A percentile compares a stretch with the other conserved stretches of the same genome.
These are phyloP conservation scores for Apis mellifera DNA, from an alignment of 1,140 invertebrate species.

Conservation along the genomic window Amel_HAv3.1 CM009932.2:14356501-14357000, in stretches of 20 bases:
- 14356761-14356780: conserved; percentile 25
- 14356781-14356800: conserved; percentile 40
- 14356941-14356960: background rate
- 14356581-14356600: too few species aligned
- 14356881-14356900: conserved; percentile 50
- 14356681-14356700: too few species aligned
- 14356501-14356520: too few species aligned
- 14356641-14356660: too few species aligned
- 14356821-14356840: conserved; percentile 49
- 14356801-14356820: conserved; percentile 43
- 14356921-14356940: conserved; percentile 58
- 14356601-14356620: too few species aligned
- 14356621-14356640: too few species aligned
- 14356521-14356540: too few species aligned
- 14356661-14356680: too few species aligned
- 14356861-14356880: background rate
- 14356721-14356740: too few species aligned
- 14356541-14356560: too few species aligned
- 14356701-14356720: too few species aligned
- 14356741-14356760: conserved; percentile 29
- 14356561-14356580: too few species aligned
- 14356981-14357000: conserved; percentile 33
- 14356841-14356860: conserved; percentile 49
- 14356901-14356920: conserved; percentile 51
- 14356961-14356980: conserved; percentile 59